A percentile compares a stretch with the other conserved stretches of the same genome.
Conservation (phyloP, 1,140 invertebrate genomes). For the Drosophila sucinea region DNA sequence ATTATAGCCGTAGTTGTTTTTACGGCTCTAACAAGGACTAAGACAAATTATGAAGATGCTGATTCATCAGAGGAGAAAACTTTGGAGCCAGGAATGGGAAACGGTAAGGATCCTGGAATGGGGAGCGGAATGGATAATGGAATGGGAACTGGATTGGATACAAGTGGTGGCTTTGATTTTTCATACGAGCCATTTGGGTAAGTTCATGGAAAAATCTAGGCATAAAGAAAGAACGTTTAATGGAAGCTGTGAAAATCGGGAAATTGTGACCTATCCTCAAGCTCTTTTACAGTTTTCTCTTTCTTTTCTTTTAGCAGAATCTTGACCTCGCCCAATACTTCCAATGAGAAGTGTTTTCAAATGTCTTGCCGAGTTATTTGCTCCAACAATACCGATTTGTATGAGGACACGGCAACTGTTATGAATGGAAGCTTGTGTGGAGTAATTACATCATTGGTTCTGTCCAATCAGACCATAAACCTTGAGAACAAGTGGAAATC, state of each 20-base stretch:
- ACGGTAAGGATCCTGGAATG: neutral
- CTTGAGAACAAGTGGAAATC: constrained; percentile 42
- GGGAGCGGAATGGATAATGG: neutral
- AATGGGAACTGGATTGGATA: neutral
- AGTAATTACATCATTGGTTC: constrained; percentile 16
- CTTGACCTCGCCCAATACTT: neutral
- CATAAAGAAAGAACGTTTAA: neutral
- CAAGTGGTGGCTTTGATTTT: constrained; percentile 14
- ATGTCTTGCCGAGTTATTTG: constrained; percentile 38
- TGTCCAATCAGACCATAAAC: constrained; percentile 22
- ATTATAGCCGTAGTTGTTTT: constrained; percentile 34
- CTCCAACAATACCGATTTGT: constrained; percentile 18
- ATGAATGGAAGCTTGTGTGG: constrained; percentile 28
- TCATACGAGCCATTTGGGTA: constrained; percentile 26
- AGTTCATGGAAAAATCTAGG: neutral
- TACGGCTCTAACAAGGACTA: constrained; percentile 12
- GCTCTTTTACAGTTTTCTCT: no score
- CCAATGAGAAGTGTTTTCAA: constrained; percentile 23
- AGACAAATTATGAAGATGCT: neutral
- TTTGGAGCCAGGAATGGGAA: neutral
- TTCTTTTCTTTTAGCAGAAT: constrained; percentile 8
- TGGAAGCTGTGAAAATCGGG: no score
- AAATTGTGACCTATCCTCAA: no score
- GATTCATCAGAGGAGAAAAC: neutral
- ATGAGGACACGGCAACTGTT: constrained; percentile 12